These are phyloP conservation scores for Maccullochella peelii DNA, from an alignment of 2,113 vertebrate species.

Conservation along the genomic window DNA sequence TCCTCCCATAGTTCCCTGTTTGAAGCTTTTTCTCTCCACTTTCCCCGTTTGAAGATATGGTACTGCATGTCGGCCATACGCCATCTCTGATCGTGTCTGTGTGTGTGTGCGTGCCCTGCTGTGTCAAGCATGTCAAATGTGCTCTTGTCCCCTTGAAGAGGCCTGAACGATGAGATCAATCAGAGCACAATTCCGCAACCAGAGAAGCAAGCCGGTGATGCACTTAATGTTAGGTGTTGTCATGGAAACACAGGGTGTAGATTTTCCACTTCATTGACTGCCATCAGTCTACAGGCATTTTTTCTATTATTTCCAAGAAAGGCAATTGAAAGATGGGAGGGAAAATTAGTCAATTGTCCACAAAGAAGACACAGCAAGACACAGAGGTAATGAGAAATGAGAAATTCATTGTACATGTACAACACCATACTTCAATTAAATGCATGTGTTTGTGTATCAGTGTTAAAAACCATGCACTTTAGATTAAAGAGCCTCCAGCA, in stretches of 20 bases:
- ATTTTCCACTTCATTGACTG: conserved; percentile 70
- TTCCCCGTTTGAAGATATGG: conserved; percentile 34
- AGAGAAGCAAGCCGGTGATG: conserved; percentile 41
- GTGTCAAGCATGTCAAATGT: conserved; percentile 71
- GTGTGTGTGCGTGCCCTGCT: conserved; percentile 11
- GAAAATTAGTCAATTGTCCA: conserved; percentile 38
- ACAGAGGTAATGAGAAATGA: background rate
- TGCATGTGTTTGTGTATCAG: conserved; percentile 32
- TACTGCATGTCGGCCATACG: background rate
- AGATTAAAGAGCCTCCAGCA: conserved; percentile 53
- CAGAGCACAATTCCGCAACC: conserved; percentile 57
- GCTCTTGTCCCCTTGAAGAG: conserved; percentile 66
- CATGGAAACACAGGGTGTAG: conserved; percentile 74
- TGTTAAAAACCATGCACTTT: conserved; percentile 29
- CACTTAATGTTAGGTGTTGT: conserved; percentile 75
- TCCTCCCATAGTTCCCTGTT: conserved; percentile 31
- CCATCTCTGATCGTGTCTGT: conserved; percentile 36
- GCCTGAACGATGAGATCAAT: conserved; percentile 68
- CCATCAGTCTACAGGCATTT: conserved; percentile 53
- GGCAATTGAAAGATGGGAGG: conserved; percentile 42
- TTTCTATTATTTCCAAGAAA: conserved; percentile 57
- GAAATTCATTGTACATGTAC: conserved; percentile 37
- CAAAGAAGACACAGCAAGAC: conserved; percentile 9
- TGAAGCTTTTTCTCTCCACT: conserved; percentile 43
- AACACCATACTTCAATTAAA: conserved; percentile 27